A percentile compares a stretch with the other conserved stretches of the same genome.
These are phyloP conservation scores for Cecropterus lyciades DNA, from an alignment of 1,140 invertebrate species.

Conservation along the genomic window DNA sequence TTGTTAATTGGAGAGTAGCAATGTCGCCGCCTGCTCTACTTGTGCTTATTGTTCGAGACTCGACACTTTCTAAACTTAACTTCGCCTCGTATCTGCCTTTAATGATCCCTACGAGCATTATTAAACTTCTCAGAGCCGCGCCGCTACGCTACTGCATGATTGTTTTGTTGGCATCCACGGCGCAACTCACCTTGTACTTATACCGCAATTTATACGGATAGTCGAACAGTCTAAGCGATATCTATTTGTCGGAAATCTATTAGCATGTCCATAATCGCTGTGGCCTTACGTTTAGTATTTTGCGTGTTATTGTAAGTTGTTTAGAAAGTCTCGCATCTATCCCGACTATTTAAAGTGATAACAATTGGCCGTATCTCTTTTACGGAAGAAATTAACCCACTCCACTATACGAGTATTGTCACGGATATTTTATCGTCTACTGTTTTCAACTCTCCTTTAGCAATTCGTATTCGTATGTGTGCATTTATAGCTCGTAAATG, in stretches of 20 bases:
- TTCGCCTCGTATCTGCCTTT: constrained; percentile 54
- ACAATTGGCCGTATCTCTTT: constrained; percentile 36
- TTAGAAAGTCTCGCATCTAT: constrained; percentile 31
- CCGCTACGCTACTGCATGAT: constrained; percentile 32
- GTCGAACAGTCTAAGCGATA: constrained; percentile 13
- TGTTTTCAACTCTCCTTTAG: constrained; percentile 21
- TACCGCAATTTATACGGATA: constrained; percentile 36
- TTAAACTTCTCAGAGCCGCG: constrained; percentile 40
- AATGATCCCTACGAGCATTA: constrained; percentile 53
- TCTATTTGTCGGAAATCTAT: constrained; percentile 30
- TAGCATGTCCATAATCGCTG: constrained; percentile 31
- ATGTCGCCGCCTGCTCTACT: constrained; percentile 62
- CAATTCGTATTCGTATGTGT: constrained; percentile 10
- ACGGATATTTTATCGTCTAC: constrained; percentile 20
- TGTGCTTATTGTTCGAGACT: constrained; percentile 63
- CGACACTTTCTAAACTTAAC: constrained; percentile 75
- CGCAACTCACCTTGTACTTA: constrained; percentile 36
- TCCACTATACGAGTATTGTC: constrained; percentile 17
- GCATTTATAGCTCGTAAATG: constrained; percentile 29
- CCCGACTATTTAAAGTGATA: constrained; percentile 24
- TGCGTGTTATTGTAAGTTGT: constrained; percentile 34
- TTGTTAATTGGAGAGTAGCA: constrained; percentile 73
- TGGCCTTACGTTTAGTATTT: constrained; percentile 27
- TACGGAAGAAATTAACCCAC: constrained; percentile 38
- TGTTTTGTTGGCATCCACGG: constrained; percentile 33